phyloP scores from a whole-genome alignment of 2,797 vertebrate genomes.

The Epinephelus coioides region DNA sequence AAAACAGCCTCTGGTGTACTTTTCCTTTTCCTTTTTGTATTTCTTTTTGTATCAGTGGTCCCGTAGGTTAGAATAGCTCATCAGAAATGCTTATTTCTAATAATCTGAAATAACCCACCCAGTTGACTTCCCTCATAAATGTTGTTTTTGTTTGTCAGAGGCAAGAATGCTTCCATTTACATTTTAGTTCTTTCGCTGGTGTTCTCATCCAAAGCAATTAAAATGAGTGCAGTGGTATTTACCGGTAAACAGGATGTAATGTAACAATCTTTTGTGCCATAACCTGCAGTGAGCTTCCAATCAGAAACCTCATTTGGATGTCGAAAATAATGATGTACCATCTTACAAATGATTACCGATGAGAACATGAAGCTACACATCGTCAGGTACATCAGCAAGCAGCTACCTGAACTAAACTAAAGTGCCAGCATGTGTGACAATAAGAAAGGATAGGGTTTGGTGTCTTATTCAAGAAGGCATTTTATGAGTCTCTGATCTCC shows the following conservation, averaged over 20 bases:
- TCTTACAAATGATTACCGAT: conserved; percentile 45
- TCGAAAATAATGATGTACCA: conserved; percentile 37
- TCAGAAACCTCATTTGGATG: conserved; percentile 59
- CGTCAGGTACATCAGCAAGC: conserved; percentile 28
- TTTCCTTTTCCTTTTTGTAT: background rate
- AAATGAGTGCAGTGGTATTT: conserved; percentile 56
- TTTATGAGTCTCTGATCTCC: conserved; percentile 29
- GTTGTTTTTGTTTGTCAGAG: conserved; percentile 38
- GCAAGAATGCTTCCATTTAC: conserved; percentile 38
- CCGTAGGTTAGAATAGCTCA: background rate
- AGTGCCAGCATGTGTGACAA: background rate
- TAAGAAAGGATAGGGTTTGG: conserved; percentile 6
- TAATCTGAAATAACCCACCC: conserved; percentile 35
- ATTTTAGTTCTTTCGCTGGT: conserved; percentile 26
- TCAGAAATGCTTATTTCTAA: conserved; percentile 14
- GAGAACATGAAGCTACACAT: conserved; percentile 36
- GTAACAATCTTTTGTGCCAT: conserved; percentile 46
- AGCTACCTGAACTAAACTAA: conserved; percentile 27
- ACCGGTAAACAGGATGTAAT: conserved; percentile 54
- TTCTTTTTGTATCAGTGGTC: background rate
- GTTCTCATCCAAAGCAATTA: conserved; percentile 58
- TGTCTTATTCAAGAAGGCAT: conserved; percentile 22
- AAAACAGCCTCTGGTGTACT: background rate
- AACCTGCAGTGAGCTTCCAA: conserved; percentile 47
- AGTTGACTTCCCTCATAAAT: conserved; percentile 21